Base-by-base conservation (phyloP, 2,888 invertebrate genomes). In the Platerodrilus igneus region DNA sequence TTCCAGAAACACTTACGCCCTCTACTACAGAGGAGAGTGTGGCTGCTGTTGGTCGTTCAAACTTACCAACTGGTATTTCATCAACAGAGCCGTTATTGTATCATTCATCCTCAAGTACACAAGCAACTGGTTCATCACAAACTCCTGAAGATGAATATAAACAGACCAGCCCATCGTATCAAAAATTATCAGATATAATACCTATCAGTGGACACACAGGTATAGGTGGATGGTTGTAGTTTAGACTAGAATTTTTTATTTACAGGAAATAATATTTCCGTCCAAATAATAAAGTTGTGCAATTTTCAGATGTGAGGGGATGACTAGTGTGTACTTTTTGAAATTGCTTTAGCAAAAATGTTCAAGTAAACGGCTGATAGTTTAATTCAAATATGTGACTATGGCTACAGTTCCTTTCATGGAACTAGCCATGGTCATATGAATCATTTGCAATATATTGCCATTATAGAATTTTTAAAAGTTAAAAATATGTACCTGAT, bases 151-250 rank as follows among this genome's bases (percentile, higher is more conserved):
- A 68, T 5, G 68, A 69, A 37, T 64, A 59, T 41, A 74, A 73
- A 54, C 52, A 50, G 37, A 73, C 72, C 67, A 77, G 77, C 41
- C 77, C 80, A 16, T 55, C 55, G 11, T 67, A 79, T 56, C 78
- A 80, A 51, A 77, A 80, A 62, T 71, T 84, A 56, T 79, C 83
- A 9, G 83, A 83, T 48, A 80, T 85, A 48, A 83, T 84, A 61
- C 83, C 83, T 52, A 74, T 84, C 56, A 79, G 81, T 66, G 83
- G 83, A 1, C 83, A 83, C 68, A 81, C 79, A 64, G 77, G 78
- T 59, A 77, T 81, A 47, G 73, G 80, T 31, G 83, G 83, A 52
- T 83, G 83, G 84, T 77, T 68, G 52, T 67, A 67, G 51, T 46
- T 39, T 35, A 19, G 11, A 8, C 14, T 14, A 16, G 16, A 16